Conservation (phyloP, 1,140 invertebrate genomes). For the Drosophila funebris region DNA sequence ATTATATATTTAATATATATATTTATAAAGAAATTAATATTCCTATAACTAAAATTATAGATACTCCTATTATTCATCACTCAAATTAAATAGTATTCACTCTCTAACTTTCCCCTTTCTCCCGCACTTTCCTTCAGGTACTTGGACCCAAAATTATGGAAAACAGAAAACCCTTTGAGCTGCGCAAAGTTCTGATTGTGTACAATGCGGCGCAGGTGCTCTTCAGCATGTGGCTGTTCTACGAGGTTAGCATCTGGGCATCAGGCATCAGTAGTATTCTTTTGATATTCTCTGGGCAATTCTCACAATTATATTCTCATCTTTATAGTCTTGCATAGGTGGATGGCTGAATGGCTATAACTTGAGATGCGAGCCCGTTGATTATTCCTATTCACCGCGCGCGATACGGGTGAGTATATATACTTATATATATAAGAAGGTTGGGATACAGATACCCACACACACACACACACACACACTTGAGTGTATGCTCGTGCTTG, state of each 20-base stretch:
- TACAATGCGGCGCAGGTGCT: constrained; percentile 95
- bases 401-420: constrained; percentile 90
- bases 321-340: constrained; percentile 85
- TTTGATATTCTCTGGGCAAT: not conserved
- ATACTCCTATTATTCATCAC: too few species aligned
- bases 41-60: too few species aligned
- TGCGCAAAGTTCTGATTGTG: constrained; percentile 90
- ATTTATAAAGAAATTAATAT: too few species aligned
- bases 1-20: too few species aligned
- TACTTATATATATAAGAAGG: constrained; percentile 11
- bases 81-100: too few species aligned
- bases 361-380: constrained; percentile 95
- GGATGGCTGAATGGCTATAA: constrained; percentile 92
- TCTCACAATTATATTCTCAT: constrained; percentile 9
- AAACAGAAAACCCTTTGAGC: constrained; percentile 93
- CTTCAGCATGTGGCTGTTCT: constrained; percentile 93
- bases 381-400: constrained; percentile 90
- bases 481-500: constrained; percentile 8
- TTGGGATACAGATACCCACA: not conserved
- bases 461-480: not conserved
- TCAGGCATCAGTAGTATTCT: too few species aligned
- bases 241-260: constrained; percentile 89
- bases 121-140: constrained; percentile 84
- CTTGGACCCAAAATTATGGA: constrained; percentile 95
- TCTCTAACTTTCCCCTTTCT: not conserved